Conservation (phyloP, 1,140 invertebrate genomes). For the Cylas formicarius region DNA sequence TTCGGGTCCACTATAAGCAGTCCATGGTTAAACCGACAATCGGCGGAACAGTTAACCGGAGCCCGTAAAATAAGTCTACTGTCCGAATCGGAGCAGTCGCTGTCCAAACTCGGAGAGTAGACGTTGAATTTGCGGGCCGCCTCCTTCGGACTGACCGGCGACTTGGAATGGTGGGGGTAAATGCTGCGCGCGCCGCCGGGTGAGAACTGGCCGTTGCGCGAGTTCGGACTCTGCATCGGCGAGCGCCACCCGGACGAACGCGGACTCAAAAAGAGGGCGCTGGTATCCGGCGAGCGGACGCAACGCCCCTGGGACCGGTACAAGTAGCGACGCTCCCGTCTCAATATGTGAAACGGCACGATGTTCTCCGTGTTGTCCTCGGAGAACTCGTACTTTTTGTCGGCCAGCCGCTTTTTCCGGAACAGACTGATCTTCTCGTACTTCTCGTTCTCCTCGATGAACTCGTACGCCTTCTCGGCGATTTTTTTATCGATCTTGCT, state of each 20-base stretch:
- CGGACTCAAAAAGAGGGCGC: constrained; percentile 38
- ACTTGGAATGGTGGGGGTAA: constrained; percentile 40
- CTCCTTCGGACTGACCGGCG: constrained; percentile 40
- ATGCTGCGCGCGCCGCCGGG: constrained; percentile 32
- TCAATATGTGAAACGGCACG: constrained; percentile 58
- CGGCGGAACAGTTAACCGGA: constrained; percentile 27
- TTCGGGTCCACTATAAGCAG: constrained; percentile 39
- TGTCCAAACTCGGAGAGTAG: constrained; percentile 39
- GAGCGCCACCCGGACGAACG: constrained; percentile 32
- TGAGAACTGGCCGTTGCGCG: constrained; percentile 37
- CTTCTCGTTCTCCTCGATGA: constrained; percentile 73
- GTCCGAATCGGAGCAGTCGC: constrained; percentile 39
- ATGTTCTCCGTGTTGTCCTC: constrained; percentile 81
- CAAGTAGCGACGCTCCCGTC: constrained; percentile 36
- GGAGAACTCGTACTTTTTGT: constrained; percentile 87
- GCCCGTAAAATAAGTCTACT: constrained; percentile 36
- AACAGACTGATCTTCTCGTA: constrained; percentile 77
- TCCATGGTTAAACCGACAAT: constrained; percentile 26
- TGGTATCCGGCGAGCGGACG: constrained; percentile 35
- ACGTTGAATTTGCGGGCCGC: constrained; percentile 37
- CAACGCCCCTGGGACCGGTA: constrained; percentile 30
- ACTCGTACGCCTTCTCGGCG: constrained; percentile 75
- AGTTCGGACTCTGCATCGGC: constrained; percentile 40
- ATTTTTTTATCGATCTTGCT: constrained; percentile 49
- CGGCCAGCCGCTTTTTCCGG: constrained; percentile 71